These are phyloP conservation scores for Percina caprodes DNA, from an alignment of 2,113 vertebrate species.

Conservation along the genomic window DNA sequence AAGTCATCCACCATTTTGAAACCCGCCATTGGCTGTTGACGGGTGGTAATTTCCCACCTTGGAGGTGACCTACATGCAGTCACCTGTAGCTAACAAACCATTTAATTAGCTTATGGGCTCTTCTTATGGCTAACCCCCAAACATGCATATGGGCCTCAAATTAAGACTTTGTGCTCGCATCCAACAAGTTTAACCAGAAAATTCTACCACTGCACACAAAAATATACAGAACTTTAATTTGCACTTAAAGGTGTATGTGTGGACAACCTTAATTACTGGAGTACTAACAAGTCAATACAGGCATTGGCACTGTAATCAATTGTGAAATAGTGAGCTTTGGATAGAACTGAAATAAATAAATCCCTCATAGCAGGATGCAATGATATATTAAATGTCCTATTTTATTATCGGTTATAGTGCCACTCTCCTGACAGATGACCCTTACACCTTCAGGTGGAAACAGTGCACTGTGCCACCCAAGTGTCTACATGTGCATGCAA, in stretches of 20 bases:
- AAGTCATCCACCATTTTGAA: too few species aligned
- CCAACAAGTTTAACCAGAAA: too few species aligned
- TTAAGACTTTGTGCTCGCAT: too few species aligned
- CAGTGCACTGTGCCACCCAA: background rate
- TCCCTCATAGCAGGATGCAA: background rate
- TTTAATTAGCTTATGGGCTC: too few species aligned
- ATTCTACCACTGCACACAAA: background rate
- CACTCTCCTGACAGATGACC: background rate
- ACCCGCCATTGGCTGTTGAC: too few species aligned
- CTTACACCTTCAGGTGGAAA: background rate
- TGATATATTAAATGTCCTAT: background rate
- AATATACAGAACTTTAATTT: background rate
- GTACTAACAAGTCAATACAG: background rate
- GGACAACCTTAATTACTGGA: background rate
- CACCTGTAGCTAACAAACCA: too few species aligned
- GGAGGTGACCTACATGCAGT: too few species aligned
- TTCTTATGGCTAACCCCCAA: too few species aligned
- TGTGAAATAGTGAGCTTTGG: too few species aligned
- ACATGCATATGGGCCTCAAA: too few species aligned
- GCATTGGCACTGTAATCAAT: background rate
- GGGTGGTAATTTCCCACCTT: too few species aligned
- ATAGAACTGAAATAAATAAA: background rate
- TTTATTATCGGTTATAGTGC: background rate
- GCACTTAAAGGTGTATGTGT: background rate
- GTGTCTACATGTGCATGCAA: slow-evolving; percentile 24